Evolutionary conservation across 2,888 invertebrate genomes (phyloP).

Genomic region (Zygothrica quintamaculata): DNA sequence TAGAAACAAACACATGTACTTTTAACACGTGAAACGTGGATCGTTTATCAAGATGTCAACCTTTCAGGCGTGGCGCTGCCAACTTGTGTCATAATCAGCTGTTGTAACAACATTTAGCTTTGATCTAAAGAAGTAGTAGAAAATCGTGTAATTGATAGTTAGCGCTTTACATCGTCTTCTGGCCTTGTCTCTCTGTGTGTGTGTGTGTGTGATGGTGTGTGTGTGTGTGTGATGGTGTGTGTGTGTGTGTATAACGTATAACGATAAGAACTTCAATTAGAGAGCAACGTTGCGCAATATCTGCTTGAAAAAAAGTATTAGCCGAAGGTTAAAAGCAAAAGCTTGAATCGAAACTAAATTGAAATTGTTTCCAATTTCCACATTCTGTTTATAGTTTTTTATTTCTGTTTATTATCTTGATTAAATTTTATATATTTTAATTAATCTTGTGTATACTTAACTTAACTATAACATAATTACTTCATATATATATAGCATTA

Average conservation of each 20-base stretch:
- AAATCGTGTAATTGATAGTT: conserved; percentile 31
- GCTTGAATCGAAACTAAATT: neutral
- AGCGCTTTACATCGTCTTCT: conserved; percentile 30
- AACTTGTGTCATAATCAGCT: conserved; percentile 54
- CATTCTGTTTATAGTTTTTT: too few species aligned
- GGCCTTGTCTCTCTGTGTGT: too few species aligned
- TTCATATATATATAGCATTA: too few species aligned
- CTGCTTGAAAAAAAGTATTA: neutral
- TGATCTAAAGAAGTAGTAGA: conserved; percentile 13
- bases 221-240: too few species aligned
- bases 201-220: too few species aligned
- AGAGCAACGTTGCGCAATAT: conserved; percentile 42
- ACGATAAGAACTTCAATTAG: conserved; percentile 50
- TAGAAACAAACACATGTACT: conserved; percentile 3
- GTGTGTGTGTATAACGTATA: conserved; percentile 23
- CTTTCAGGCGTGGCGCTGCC: conserved; percentile 51
- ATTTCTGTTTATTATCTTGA: too few species aligned
- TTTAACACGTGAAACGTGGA: conserved; percentile 37
- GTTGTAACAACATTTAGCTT: conserved; percentile 50
- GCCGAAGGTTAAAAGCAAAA: neutral
- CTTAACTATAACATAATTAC: too few species aligned
- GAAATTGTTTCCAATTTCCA: too few species aligned
- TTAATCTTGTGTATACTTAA: too few species aligned
- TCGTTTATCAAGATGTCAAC: conserved; percentile 58
- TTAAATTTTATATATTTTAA: too few species aligned